Evolutionary conservation across 2,113 vertebrate species (phyloP).

Genomic region (Marmota monax): DNA sequence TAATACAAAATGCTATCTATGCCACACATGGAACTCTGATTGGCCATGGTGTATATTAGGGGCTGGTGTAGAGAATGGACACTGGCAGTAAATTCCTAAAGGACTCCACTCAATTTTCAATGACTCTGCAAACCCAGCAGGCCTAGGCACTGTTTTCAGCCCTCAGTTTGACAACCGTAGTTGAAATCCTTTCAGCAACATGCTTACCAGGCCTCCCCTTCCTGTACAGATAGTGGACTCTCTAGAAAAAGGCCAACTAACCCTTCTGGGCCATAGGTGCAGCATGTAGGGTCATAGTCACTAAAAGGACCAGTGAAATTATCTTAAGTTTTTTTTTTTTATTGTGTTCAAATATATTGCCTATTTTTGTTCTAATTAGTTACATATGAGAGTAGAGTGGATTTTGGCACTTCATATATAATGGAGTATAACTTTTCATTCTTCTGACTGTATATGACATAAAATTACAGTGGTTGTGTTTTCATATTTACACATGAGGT

Average conservation of each 20-base stretch:
- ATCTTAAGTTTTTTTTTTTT: background rate
- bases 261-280: background rate
- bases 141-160: background rate
- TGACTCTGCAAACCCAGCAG: accelerated
- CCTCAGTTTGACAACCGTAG: background rate
- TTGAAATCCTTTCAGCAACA: background rate
- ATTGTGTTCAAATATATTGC: no score
- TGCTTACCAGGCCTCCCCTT: background rate
- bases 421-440: no score
- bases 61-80: background rate
- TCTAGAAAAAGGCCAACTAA: background rate
- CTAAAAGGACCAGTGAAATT: background rate
- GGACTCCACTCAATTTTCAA: background rate
- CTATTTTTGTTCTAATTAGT: no score
- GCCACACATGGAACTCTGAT: background rate
- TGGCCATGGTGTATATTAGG: accelerated
- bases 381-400: no score
- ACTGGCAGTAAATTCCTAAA: background rate
- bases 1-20: background rate
- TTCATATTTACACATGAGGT: no score
- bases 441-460: no score
- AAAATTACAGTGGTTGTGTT: no score
- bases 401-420: no score
- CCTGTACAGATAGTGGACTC: background rate
- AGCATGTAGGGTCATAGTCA: background rate